Conservation (phyloP, 2,113 vertebrate species). For the Neoarius graeffei region DNA sequence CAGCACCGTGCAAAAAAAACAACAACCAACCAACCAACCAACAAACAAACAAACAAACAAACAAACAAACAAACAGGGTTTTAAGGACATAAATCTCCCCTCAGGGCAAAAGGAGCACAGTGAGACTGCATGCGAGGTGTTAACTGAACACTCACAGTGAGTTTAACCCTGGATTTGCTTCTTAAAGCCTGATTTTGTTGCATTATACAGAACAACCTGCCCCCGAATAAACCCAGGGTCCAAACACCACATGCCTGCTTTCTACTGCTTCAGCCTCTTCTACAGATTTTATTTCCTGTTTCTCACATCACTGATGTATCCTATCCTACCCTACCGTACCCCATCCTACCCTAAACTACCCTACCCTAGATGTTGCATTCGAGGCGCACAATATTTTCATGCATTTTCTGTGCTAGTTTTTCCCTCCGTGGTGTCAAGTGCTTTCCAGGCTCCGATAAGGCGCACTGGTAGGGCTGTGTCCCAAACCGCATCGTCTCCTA, state of each 20-base stretch:
- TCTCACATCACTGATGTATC: not conserved
- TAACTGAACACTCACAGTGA: not conserved
- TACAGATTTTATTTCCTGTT: not conserved
- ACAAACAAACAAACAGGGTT: not conserved
- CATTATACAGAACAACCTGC: not conserved
- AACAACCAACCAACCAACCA: too few species aligned
- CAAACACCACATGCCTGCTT: not conserved
- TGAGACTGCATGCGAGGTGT: not conserved
- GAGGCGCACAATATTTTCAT: not conserved
- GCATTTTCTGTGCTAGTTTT: not conserved
- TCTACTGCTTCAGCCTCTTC: not conserved
- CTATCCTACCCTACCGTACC: too few species aligned
- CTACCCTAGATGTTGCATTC: not conserved
- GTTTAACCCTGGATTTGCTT: not conserved
- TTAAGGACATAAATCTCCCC: not conserved
- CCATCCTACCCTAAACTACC: too few species aligned
- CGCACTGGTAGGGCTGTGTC: slow-evolving; percentile 10
- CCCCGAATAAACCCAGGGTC: not conserved
- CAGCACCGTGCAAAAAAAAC: too few species aligned
- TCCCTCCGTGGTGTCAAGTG: slow-evolving; percentile 14
- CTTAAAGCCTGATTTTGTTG: not conserved
- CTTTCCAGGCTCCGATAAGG: not conserved
- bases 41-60: not conserved
- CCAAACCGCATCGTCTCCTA: not conserved
- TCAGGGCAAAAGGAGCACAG: not conserved